A percentile compares a stretch with the other conserved stretches of the same genome.
Evolutionary conservation across 2,797 vertebrate species (phyloP).

Genomic region (Erethizon dorsatum): DNA sequence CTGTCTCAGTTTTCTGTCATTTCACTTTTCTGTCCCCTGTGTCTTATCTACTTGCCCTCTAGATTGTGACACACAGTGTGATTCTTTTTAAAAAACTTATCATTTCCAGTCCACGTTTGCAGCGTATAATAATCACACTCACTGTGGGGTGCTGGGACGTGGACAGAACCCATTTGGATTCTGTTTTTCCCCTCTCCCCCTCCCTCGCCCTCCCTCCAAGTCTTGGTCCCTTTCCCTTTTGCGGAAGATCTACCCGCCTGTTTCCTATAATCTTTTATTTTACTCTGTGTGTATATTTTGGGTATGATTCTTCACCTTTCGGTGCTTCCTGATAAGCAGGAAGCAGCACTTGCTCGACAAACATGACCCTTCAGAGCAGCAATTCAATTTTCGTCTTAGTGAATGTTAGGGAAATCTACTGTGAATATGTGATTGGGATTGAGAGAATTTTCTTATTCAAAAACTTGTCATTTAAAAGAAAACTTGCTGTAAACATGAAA

Average conservation of each 20-base stretch:
- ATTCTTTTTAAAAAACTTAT: background rate
- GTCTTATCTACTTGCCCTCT: background rate
- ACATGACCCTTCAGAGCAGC: background rate
- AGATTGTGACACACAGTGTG: background rate
- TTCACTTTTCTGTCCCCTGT: background rate
- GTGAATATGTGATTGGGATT: background rate
- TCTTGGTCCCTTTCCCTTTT: background rate
- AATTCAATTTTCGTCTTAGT: background rate
- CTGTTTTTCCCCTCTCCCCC: background rate
- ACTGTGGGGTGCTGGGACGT: background rate
- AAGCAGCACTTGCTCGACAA: background rate
- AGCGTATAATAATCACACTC: background rate
- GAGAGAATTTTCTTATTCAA: background rate
- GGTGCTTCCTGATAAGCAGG: background rate
- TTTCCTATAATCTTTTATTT: background rate
- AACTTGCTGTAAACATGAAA: constrained; percentile 18
- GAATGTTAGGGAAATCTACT: constrained; percentile 5
- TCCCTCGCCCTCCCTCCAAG: background rate
- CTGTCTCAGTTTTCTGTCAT: background rate
- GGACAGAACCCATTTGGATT: background rate
- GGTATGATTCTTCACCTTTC: background rate
- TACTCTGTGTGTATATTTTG: background rate
- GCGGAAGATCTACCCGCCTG: background rate
- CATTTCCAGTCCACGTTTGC: too few species aligned
- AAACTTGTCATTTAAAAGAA: constrained; percentile 43